Percentiles rank a stretch among this genome's conserved stretches.
These are phyloP conservation scores for Mycogona germanica DNA, from an alignment of 2,888 invertebrate genomes.

Conservation along the genomic window DNA sequence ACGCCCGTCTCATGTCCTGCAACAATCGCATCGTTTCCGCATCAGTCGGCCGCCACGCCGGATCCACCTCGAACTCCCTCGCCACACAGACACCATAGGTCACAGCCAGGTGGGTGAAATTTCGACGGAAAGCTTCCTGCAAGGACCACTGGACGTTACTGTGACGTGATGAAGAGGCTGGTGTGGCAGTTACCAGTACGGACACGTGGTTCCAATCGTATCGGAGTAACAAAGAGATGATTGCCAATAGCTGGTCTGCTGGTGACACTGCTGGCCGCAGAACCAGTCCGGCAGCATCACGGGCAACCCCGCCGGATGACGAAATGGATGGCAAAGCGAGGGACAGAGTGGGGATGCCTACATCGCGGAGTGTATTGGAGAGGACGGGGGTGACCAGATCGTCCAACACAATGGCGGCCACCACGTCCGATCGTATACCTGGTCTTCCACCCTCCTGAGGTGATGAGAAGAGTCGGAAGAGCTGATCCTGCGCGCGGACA, in stretches of 20 bases:
- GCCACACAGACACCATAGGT: conserved; percentile 25
- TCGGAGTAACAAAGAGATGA: not conserved
- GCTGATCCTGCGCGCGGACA: not conserved
- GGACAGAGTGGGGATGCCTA: not conserved
- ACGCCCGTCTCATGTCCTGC: not conserved
- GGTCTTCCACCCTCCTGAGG: not conserved
- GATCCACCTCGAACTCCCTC: conserved; percentile 22
- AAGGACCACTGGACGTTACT: too few species aligned
- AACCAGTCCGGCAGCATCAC: too few species aligned
- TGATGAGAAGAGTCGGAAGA: not conserved
- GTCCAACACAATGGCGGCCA: not conserved
- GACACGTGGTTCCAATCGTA: not conserved
- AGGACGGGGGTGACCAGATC: not conserved
- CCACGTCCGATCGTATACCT: not conserved
- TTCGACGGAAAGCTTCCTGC: not conserved
- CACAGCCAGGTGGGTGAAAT: conserved; percentile 24
- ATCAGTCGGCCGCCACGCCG: not conserved
- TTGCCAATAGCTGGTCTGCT: not conserved
- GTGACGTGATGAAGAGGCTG: too few species aligned
- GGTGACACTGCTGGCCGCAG: not conserved
- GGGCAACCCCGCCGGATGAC: too few species aligned
- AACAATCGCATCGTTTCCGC: not conserved
- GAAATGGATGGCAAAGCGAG: too few species aligned
- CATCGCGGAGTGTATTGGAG: not conserved
- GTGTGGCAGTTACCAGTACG: too few species aligned